A percentile compares a stretch with the other conserved stretches of the same genome.
Evolutionary conservation across 2,797 vertebrate species (phyloP).

Genomic region (Semotilus atromaculatus): DNA sequence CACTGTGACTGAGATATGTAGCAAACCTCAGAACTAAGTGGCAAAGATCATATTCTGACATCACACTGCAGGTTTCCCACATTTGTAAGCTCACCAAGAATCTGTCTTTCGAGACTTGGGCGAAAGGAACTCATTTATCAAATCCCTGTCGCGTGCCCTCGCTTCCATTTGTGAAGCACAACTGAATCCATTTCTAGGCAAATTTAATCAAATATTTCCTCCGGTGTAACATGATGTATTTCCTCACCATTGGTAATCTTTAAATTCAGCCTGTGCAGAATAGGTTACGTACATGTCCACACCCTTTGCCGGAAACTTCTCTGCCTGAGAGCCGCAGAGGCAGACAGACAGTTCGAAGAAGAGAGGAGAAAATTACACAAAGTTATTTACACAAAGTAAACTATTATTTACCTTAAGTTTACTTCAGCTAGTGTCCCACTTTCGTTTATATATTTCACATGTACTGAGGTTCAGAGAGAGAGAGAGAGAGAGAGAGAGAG

Average conservation of each 20-base stretch:
- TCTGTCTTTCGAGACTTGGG: conserved; percentile 30
- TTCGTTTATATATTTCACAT: neutral
- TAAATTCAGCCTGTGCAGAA: conserved; percentile 29
- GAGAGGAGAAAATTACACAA: conserved; percentile 20
- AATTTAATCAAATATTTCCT: conserved; percentile 56
- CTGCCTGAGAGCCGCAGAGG: neutral
- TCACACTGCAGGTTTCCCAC: conserved; percentile 15
- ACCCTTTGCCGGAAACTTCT: neutral
- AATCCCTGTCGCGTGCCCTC: conserved; percentile 31
- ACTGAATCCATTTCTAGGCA: conserved; percentile 50
- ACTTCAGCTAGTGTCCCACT: neutral
- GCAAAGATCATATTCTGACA: conserved; percentile 39
- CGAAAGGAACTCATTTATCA: conserved; percentile 52
- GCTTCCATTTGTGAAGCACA: conserved; percentile 46
- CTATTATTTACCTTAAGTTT: neutral
- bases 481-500: neutral
- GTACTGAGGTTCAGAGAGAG: neutral
- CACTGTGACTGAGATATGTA: neutral
- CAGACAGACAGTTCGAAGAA: neutral
- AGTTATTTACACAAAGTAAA: neutral
- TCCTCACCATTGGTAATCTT: conserved; percentile 41
- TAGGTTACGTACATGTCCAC: conserved; percentile 9
- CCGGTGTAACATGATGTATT: conserved; percentile 56
- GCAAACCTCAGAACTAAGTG: conserved; percentile 5
- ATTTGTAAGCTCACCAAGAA: conserved; percentile 36